Evolutionary conservation across 2,888 invertebrate genomes (phyloP).

Genomic region (Bibio marci): DNA sequence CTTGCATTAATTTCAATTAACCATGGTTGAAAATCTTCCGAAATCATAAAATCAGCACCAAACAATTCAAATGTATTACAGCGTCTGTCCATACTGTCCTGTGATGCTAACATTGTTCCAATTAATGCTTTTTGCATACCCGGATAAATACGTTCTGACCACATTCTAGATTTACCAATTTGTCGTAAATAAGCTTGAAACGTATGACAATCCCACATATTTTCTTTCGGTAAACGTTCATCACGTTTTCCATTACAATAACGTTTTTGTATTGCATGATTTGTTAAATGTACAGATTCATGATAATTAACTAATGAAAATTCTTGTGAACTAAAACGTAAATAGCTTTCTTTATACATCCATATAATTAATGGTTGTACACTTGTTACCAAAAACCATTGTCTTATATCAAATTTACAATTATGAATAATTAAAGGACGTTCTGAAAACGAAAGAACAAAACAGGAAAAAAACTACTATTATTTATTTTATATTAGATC

Average conservation of each 20-base stretch:
- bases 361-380: slow-evolving; percentile 81
- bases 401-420: slow-evolving; percentile 88
- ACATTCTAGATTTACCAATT: slow-evolving; percentile 58
- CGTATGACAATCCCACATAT: slow-evolving; percentile 87
- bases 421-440: slow-evolving; percentile 72
- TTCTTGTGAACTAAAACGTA: slow-evolving; percentile 81
- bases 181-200: slow-evolving; percentile 48
- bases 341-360: slow-evolving; percentile 86
- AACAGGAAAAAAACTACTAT: too few species aligned
- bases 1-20: slow-evolving; percentile 89
- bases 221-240: slow-evolving; percentile 66
- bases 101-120: slow-evolving; percentile 73
- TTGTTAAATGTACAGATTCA: slow-evolving; percentile 83
- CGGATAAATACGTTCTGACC: slow-evolving; percentile 77
- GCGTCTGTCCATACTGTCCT: slow-evolving; percentile 61
- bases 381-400: slow-evolving; percentile 87
- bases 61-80: slow-evolving; percentile 82
- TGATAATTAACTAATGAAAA: slow-evolving; percentile 76
- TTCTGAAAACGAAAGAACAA: slow-evolving; percentile 36
- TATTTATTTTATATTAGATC: too few species aligned
- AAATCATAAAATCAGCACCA: slow-evolving; percentile 90
- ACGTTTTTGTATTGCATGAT: slow-evolving; percentile 83
- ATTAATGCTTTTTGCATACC: slow-evolving; percentile 61
- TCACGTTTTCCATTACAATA: slow-evolving; percentile 60
- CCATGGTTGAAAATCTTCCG: slow-evolving; percentile 78